Conservation (phyloP, 2,113 vertebrate genomes). For the Miniopterus natalensis region DNA sequence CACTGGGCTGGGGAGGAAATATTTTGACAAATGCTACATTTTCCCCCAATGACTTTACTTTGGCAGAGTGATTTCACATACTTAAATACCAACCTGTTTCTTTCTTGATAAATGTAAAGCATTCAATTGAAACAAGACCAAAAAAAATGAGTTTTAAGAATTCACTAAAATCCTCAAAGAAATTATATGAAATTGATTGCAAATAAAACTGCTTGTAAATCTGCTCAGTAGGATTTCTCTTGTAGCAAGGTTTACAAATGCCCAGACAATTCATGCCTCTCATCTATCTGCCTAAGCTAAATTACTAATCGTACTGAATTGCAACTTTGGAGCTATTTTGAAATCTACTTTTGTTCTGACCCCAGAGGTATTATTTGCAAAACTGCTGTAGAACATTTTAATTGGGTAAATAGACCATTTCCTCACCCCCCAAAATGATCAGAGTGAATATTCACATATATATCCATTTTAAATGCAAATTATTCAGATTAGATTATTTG, state of each 20-base stretch:
- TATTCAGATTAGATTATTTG: slow-evolving; percentile 7
- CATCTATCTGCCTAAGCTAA: slow-evolving; percentile 65
- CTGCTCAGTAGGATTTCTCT: background rate
- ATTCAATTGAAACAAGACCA: slow-evolving; percentile 14
- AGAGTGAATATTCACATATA: background rate
- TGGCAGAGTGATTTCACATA: background rate
- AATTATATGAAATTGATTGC: background rate
- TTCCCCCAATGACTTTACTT: background rate
- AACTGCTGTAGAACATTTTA: background rate
- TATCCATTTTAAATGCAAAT: background rate
- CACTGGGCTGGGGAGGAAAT: background rate
- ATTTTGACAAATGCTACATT: background rate
- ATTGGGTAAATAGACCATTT: background rate
- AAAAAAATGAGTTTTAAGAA: background rate
- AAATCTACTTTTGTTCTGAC: slow-evolving; percentile 67
- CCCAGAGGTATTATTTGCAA: background rate
- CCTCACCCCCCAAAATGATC: background rate
- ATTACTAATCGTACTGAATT: slow-evolving; percentile 65
- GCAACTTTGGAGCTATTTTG: background rate
- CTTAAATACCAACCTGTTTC: background rate
- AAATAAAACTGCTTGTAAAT: slow-evolving; percentile 11
- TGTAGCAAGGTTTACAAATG: slow-evolving; percentile 69
- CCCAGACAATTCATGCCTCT: slow-evolving; percentile 9
- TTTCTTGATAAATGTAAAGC: slow-evolving; percentile 65
- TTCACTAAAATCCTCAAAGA: background rate